Conservation (phyloP, 2,113 vertebrate species). For the Picathartes gymnocephalus region DNA sequence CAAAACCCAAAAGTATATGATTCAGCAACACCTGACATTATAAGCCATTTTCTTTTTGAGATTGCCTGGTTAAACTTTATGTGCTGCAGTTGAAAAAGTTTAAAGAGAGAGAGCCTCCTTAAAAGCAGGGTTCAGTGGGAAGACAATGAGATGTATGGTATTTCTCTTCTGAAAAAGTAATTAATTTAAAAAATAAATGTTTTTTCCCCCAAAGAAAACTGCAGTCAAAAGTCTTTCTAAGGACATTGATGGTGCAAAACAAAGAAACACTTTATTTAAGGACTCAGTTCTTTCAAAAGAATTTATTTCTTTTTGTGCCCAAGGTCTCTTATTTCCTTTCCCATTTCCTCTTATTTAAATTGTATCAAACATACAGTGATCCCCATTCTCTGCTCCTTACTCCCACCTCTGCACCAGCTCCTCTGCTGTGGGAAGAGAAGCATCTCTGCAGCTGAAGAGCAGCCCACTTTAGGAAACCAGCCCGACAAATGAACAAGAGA, state of each 20-base stretch:
- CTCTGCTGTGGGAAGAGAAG: background rate
- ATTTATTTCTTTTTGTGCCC: background rate
- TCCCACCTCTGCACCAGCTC: background rate
- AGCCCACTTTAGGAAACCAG: background rate
- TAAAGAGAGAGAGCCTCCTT: background rate
- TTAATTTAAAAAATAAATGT: rapidly evolving
- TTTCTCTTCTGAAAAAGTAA: background rate
- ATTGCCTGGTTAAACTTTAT: background rate
- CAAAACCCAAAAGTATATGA: background rate
- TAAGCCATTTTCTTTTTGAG: background rate
- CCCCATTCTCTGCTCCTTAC: background rate
- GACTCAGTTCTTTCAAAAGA: background rate
- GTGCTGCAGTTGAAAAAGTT: background rate
- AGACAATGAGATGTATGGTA: background rate
- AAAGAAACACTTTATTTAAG: background rate
- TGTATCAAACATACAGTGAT: background rate
- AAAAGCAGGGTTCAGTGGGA: background rate
- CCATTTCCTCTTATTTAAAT: background rate
- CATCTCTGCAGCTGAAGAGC: background rate
- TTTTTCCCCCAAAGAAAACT: background rate
- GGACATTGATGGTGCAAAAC: background rate
- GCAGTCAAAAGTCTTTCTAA: background rate
- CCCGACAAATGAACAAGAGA: background rate
- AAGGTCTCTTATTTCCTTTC: background rate
- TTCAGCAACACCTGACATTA: background rate